Conservation (phyloP, 37 sponge, comb jelly and placozoan genomes). For the Agelas oroides region DNA sequence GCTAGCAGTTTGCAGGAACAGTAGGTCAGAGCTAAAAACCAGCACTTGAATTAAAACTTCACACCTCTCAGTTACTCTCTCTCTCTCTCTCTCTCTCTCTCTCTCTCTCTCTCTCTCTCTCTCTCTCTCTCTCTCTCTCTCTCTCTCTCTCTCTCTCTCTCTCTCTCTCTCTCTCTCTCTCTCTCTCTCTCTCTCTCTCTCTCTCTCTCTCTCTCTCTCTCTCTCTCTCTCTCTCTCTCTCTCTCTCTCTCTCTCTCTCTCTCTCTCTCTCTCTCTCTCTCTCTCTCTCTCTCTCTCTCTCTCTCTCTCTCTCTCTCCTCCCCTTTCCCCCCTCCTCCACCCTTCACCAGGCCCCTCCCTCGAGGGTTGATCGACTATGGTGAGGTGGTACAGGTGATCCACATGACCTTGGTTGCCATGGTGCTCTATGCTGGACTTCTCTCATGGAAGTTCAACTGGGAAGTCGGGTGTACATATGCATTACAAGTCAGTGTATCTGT, state of each 20-base stretch:
- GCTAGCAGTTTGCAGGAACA: no score
- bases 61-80: no score
- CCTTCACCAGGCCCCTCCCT: conserved; percentile 68
- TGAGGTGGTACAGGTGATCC: conserved; percentile 60
- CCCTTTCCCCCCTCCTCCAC: not conserved
- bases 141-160: not conserved
- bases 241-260: not conserved
- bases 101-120: no score
- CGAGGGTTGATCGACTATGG: conserved; percentile 66
- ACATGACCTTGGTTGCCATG: conserved; percentile 16
- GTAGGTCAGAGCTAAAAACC: no score
- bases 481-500: conserved; percentile 36
- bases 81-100: no score
- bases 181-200: not conserved
- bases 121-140: not conserved
- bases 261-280: not conserved
- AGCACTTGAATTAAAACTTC: no score
- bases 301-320: not conserved
- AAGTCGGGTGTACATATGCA: conserved; percentile 48
- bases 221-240: not conserved
- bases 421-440: conserved; percentile 40
- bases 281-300: not conserved
- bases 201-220: not conserved
- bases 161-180: not conserved
- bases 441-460: conserved; percentile 21